A percentile compares a stretch with the other conserved stretches of the same genome.
Conservation (phyloP, 2,888 invertebrate species). For the Oxyteleia sp. region DNA sequence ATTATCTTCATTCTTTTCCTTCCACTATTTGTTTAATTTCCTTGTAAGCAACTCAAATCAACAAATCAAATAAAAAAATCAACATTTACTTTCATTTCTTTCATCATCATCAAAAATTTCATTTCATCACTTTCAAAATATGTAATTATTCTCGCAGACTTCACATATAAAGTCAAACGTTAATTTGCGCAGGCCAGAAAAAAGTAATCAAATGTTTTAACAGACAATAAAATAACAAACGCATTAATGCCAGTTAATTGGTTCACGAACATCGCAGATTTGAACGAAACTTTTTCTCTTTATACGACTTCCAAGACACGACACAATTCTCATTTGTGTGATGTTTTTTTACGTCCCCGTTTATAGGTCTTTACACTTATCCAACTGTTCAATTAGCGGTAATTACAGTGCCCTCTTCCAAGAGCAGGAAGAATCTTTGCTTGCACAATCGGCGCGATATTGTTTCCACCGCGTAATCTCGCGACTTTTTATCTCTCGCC, state of each 20-base stretch:
- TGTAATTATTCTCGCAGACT: no score
- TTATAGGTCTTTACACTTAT: slow-evolving; percentile 4
- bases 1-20: no score
- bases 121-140: no score
- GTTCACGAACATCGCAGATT: background rate
- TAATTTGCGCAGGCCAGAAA: no score
- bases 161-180: no score
- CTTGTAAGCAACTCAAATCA: no score
- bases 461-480: slow-evolving; percentile 31
- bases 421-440: background rate
- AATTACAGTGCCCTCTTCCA: slow-evolving; percentile 18
- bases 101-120: no score
- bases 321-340: background rate
- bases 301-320: background rate
- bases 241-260: background rate
- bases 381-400: slow-evolving; percentile 30
- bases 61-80: no score
- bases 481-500: slow-evolving; percentile 5
- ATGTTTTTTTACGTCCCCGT: background rate
- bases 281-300: background rate
- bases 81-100: no score
- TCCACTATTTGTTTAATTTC: no score
- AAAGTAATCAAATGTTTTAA: no score
- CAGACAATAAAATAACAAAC: no score
- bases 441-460: slow-evolving; percentile 10